phyloP scores from a whole-genome alignment of 1,140 invertebrate species.

The Mya arenaria region DNA sequence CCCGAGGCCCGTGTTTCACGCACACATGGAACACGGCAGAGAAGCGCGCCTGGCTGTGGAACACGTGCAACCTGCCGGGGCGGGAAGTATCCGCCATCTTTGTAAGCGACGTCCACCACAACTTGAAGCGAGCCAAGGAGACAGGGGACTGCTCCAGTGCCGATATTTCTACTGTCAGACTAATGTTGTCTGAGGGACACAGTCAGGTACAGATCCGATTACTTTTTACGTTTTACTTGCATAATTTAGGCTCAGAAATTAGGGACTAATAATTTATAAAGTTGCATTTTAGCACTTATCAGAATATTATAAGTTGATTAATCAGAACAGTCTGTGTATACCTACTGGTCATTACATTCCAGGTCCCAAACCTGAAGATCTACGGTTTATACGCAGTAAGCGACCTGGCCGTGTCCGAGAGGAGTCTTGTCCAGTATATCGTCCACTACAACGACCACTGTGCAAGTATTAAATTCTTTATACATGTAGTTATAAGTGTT shows the following conservation, averaged over 20 bases:
- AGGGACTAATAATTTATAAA: too few species aligned
- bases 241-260: too few species aligned
- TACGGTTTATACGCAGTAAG: slow-evolving; percentile 66
- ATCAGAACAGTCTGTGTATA: too few species aligned
- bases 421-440: slow-evolving; percentile 58
- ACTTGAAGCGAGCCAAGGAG: slow-evolving; percentile 45
- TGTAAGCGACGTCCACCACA: slow-evolving; percentile 56
- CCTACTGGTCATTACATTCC: too few species aligned
- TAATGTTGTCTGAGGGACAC: slow-evolving; percentile 59
- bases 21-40: slow-evolving; percentile 58
- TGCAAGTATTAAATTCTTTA: too few species aligned
- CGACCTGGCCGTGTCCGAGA: slow-evolving; percentile 60
- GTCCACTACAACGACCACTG: slow-evolving; percentile 67
- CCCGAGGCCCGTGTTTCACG: slow-evolving; percentile 56
- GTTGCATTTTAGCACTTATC: too few species aligned
- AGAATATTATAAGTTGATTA: too few species aligned
- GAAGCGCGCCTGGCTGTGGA: slow-evolving; percentile 63
- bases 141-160: slow-evolving; percentile 7
- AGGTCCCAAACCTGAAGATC: slow-evolving; percentile 57
- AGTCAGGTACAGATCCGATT: not conserved
- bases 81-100: slow-evolving; percentile 59
- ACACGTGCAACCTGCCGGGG: slow-evolving; percentile 59
- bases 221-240: too few species aligned
- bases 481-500: too few species aligned
- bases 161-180: slow-evolving; percentile 45